A percentile compares a stretch with the other conserved stretches of the same genome.
Evolutionary conservation across 1,140 invertebrate genomes (phyloP).

Genomic region (Orchesella cincta): DNA sequence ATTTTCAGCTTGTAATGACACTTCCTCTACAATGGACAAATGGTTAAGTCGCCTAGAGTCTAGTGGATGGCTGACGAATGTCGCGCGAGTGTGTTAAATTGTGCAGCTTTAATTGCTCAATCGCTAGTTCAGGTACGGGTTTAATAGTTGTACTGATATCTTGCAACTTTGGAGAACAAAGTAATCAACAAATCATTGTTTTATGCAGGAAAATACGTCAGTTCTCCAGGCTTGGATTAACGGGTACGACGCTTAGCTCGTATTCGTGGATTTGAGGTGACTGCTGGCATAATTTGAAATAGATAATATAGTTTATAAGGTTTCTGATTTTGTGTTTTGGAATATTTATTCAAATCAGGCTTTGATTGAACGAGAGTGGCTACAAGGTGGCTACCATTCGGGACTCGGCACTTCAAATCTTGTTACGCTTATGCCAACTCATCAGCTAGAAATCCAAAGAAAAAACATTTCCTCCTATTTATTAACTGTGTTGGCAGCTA

Average conservation of each 20-base stretch:
- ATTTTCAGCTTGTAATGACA: slow-evolving; percentile 79
- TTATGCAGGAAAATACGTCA: slow-evolving; percentile 84
- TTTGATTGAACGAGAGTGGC: slow-evolving; percentile 94
- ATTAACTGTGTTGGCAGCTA: slow-evolving; percentile 95
- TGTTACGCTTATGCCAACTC: slow-evolving; percentile 64
- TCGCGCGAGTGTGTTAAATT: slow-evolving; percentile 90
- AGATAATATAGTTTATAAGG: too few species aligned
- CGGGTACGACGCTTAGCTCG: slow-evolving; percentile 93
- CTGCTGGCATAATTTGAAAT: too few species aligned
- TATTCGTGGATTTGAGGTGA: slow-evolving; percentile 68
- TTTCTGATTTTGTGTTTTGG: too few species aligned
- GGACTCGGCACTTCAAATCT: slow-evolving; percentile 75
- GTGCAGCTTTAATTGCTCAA: slow-evolving; percentile 92
- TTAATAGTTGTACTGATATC: too few species aligned
- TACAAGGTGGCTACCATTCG: slow-evolving; percentile 86
- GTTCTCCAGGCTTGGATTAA: slow-evolving; percentile 91
- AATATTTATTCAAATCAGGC: slow-evolving; percentile 69
- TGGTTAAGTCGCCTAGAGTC: slow-evolving; percentile 89
- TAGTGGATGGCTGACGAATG: slow-evolving; percentile 86
- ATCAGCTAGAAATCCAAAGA: slow-evolving; percentile 48
- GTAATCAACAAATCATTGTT: too few species aligned
- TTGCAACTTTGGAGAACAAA: too few species aligned
- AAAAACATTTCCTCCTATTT: slow-evolving; percentile 70
- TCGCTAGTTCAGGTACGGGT: slow-evolving; percentile 79
- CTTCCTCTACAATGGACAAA: slow-evolving; percentile 77